Base-by-base conservation (phyloP, 2,888 invertebrate species). In the Ceratothoa steindachneri region DNA sequence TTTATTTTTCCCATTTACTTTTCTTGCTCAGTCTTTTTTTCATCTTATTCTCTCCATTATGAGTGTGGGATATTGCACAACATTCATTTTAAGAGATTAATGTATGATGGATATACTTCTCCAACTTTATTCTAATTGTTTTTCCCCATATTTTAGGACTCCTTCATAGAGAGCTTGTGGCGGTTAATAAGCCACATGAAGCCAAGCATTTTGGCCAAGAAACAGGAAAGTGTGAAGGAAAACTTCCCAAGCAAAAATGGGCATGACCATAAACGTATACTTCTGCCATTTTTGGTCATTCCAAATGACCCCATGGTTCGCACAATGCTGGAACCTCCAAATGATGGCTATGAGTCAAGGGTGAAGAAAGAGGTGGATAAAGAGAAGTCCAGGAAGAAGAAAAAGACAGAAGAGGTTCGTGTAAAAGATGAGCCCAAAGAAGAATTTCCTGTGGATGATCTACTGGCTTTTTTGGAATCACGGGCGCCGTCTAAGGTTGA, bases 171-270 rank as follows among this genome's bases (percentile, higher is more conserved):
- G 1, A 99, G 97, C 85, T 87, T 99, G 41, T 87, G 97, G 30
- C 89, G 98, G 72, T 92, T 99, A 70, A 97, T 99, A 79, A 93
- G 96, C 82, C 93, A 95, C 82, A 97, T 98, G 97, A 91, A 91
- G 83, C 86, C 86, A 1, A 76, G 76, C 2, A 52, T 72, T 28
- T 53, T 79, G 5, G 67, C 76, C 22, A 84, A 84, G 52, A 31
- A 81, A 24, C 83, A 84, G 52, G 69, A 77, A 69, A 73, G 76
- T 71, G 80, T 81, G 73, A 74, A 81, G 55, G 81, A 81, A 72
- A 81, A 80, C 27, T 29, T 64, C 30, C 82, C 82, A 27, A 83
- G 81, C 1, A 86, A 85, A 79, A 84, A 73, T 0, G 82, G 82
- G 52, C 83, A 86, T 66, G 88, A 90, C 79, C 86, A 87, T 65